These are phyloP conservation scores for Aegithalos caudatus DNA, from an alignment of 2,113 vertebrate species.

Conservation along the genomic window DNA sequence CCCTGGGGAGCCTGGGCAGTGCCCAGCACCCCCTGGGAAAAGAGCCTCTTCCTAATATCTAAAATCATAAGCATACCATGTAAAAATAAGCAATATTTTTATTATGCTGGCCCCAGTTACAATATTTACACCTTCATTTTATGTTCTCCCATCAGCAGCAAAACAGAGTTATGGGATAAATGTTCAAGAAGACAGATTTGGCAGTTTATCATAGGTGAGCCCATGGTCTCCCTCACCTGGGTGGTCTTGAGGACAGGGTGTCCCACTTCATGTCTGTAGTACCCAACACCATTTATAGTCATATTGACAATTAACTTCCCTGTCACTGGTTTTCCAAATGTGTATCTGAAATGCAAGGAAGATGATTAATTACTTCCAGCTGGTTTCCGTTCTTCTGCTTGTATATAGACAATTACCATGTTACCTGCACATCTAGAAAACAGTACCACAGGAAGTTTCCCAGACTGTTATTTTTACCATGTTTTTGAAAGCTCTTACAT, in stretches of 20 bases:
- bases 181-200: neutral
- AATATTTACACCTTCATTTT: neutral
- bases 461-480: neutral
- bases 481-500: neutral
- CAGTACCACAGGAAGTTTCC: neutral
- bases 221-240: constrained; percentile 75
- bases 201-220: neutral
- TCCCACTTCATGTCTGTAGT: constrained; percentile 90
- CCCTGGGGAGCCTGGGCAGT: neutral
- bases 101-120: neutral
- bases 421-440: neutral
- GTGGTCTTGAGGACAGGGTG: constrained; percentile 84
- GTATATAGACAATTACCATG: neutral
- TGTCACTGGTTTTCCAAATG: constrained; percentile 88
- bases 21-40: neutral
- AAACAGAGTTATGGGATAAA: neutral
- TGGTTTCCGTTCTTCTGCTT: neutral
- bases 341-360: constrained; percentile 77
- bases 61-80: neutral
- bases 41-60: neutral
- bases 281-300: constrained; percentile 91
- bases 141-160: neutral
- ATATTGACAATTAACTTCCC: constrained; percentile 87
- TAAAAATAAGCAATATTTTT: neutral
- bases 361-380: neutral